Base-by-base conservation (phyloP, 2,888 invertebrate genomes). In the Drosophila anomalata region DNA sequence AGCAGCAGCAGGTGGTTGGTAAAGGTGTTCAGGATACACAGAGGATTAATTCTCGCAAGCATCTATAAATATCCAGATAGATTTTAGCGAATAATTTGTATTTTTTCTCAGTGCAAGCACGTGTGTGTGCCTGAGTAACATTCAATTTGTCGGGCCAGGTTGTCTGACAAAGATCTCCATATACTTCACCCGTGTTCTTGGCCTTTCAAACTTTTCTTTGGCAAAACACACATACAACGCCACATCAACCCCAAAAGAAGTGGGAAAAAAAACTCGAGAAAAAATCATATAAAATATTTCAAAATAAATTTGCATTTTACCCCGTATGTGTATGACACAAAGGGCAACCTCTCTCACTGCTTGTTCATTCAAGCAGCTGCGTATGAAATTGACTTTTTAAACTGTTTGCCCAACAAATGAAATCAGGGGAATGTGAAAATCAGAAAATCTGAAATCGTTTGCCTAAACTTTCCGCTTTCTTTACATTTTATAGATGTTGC, bases 401-500 rank as follows among this genome's bases (percentile, higher is more conserved):
- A 78, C 73, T 83, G 78, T 83, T 85, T 82, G 72, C 55, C 50
- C 20, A 39, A 68, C 75, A 75, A 79, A 72, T 73, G 58, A 80
- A 84, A 73, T 84, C 68, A 17, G 41, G 51, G 54, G 39, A 47
- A 41, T 61, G 61, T 48, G 9, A 61, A 61, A 47, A 42, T 9
- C 29, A 12, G 3, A 29, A 29, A 29, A 29, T 29, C 29, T 29
- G 9, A 29, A 29, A 9, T 29, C 29, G 44, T 31, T 24, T 39
- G 44, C 44, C 47, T 31, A 39, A 69, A 46, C 46, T 44, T 50
- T 52, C 41, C 36, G 54, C 20, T 8, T 29, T 54, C 14, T 8
- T 41, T 31, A 8, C 20, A 50, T 11, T 7, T 76, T 81, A 17
- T 69, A 91, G 94, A 94, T 94, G 93, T 92, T 94, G 89, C 92